Percentiles rank a stretch among this genome's conserved stretches.
These are phyloP conservation scores for Andrena chrysosceles DNA, from an alignment of 2,888 invertebrate genomes.

Conservation along the genomic window DNA sequence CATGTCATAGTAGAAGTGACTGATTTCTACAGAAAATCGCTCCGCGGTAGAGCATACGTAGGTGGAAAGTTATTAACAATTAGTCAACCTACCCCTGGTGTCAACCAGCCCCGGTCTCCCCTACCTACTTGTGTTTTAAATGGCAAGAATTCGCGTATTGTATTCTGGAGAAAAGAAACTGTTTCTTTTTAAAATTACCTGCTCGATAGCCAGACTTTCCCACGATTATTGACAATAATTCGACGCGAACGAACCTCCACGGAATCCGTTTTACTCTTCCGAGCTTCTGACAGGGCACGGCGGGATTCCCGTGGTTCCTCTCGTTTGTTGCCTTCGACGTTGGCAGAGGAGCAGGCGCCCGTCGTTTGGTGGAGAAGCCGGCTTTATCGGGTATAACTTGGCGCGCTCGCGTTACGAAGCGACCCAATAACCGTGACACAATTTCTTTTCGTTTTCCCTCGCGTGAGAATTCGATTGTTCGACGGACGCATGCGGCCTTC, in stretches of 20 bases:
- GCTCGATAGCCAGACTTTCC: neutral
- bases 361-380: slow-evolving; percentile 9
- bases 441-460: slow-evolving; percentile 26
- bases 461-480: slow-evolving; percentile 34
- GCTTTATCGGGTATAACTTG: slow-evolving; percentile 30
- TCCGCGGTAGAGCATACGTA: too few relatives aligned
- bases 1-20: too few relatives aligned
- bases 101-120: too few relatives aligned
- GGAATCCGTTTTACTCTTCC: slow-evolving; percentile 25
- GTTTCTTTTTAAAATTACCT: neutral
- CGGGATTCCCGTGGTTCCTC: slow-evolving; percentile 8
- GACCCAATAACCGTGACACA: slow-evolving; percentile 65
- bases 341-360: slow-evolving; percentile 5
- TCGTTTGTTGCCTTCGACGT: neutral
- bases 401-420: slow-evolving; percentile 13
- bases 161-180: too few relatives aligned
- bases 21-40: too few relatives aligned
- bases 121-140: too few relatives aligned
- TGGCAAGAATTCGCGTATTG: too few relatives aligned
- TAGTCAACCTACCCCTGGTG: too few relatives aligned
- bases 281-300: slow-evolving; percentile 9
- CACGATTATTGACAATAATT: slow-evolving; percentile 29
- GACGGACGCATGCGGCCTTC: neutral
- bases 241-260: slow-evolving; percentile 14
- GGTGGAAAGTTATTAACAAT: too few relatives aligned